These are phyloP conservation scores for Aldrovandia affinis DNA, from an alignment of 2,797 vertebrate genomes.

Conservation along the genomic window DNA sequence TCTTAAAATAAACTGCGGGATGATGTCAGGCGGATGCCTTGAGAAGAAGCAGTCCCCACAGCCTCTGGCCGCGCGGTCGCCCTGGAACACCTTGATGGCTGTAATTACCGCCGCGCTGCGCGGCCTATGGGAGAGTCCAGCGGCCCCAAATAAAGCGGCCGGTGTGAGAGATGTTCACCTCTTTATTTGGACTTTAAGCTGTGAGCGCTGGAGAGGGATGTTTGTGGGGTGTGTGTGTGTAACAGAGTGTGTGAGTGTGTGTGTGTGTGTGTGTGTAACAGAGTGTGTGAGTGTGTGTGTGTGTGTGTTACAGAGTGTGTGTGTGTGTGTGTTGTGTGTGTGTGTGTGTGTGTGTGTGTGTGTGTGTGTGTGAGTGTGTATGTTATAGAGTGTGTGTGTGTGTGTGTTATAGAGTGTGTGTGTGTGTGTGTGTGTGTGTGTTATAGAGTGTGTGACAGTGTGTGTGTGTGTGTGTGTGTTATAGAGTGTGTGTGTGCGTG, in stretches of 20 bases:
- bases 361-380: neutral
- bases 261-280: neutral
- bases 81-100: constrained; percentile 92
- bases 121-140: constrained; percentile 93
- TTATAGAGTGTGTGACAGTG: neutral
- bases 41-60: constrained; percentile 82
- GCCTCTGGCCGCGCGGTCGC: constrained; percentile 79
- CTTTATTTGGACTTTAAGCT: constrained; percentile 89
- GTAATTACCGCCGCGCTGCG: constrained; percentile 95
- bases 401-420: too few relatives aligned
- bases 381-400: neutral
- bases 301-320: neutral
- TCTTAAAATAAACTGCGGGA: constrained; percentile 87
- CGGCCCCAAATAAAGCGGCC: constrained; percentile 97
- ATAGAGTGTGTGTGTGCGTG: neutral
- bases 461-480: neutral
- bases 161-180: constrained; percentile 93
- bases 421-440: neutral
- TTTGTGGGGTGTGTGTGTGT: too few relatives aligned
- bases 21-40: constrained; percentile 84
- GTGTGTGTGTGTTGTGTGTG: neutral
- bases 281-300: neutral
- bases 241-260: too few relatives aligned
- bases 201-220: too few relatives aligned
- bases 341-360: neutral